phyloP scores from a whole-genome alignment of 1,140 invertebrate genomes.

The Brachionus paranguensis region DNA sequence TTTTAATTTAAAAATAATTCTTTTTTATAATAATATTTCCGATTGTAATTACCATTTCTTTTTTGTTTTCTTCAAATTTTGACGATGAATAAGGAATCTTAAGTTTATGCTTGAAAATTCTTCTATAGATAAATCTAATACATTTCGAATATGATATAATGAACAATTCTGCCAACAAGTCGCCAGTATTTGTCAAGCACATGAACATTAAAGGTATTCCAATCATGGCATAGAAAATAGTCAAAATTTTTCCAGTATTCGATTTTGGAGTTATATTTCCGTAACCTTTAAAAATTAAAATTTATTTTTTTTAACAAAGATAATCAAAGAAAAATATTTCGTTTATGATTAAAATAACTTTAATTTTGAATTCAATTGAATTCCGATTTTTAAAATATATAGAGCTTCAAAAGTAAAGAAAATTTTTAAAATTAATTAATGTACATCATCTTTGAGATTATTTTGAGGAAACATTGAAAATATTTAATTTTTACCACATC shows the following conservation, averaged over 20 bases:
- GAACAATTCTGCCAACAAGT: slow-evolving; percentile 87
- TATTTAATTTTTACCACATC: too few species aligned
- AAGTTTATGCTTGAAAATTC: slow-evolving; percentile 26
- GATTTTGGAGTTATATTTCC: slow-evolving; percentile 91
- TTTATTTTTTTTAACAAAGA: too few species aligned
- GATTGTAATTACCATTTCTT: slow-evolving; percentile 32
- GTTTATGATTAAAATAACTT: too few species aligned
- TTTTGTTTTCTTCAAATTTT: slow-evolving; percentile 38
- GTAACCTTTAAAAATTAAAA: slow-evolving; percentile 66
- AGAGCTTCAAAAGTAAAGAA: too few species aligned
- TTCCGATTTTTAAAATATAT: too few species aligned
- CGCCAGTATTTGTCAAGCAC: slow-evolving; percentile 88
- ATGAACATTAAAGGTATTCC: slow-evolving; percentile 89
- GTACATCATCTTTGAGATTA: too few species aligned
- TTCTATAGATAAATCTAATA: slow-evolving; percentile 19
- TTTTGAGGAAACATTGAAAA: too few species aligned
- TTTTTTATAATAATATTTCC: neutral
- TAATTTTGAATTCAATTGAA: too few species aligned
- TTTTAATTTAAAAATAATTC: neutral
- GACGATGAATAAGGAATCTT: slow-evolving; percentile 30
- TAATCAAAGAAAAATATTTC: too few species aligned
- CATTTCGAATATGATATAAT: slow-evolving; percentile 65
- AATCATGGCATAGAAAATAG: slow-evolving; percentile 88
- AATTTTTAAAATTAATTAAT: too few species aligned
- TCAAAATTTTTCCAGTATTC: slow-evolving; percentile 79